Evolutionary conservation across 2,797 vertebrate species (phyloP).

Genomic region (Arnoldichthys spilopterus): DNA sequence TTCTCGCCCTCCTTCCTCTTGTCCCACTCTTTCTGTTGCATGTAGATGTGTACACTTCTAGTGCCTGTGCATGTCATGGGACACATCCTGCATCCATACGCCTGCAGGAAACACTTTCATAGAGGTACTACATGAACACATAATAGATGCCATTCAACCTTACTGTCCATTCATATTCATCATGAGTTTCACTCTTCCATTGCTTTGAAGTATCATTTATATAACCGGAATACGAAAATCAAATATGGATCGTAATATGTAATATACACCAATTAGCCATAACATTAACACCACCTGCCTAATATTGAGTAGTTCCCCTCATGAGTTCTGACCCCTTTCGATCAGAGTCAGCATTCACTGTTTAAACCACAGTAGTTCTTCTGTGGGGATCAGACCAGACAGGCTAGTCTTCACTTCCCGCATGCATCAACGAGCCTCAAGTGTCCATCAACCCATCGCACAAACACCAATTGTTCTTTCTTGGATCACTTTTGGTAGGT

Average conservation of each 20-base stretch:
- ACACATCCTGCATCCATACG: background rate
- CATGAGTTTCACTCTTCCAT: background rate
- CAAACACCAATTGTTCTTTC: too few relatives aligned
- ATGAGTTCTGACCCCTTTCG: too few relatives aligned
- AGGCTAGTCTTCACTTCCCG: too few relatives aligned
- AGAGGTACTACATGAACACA: constrained; percentile 9
- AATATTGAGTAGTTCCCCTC: too few relatives aligned
- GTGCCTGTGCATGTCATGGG: background rate
- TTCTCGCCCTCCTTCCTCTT: background rate
- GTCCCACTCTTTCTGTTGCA: background rate
- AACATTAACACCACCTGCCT: too few relatives aligned
- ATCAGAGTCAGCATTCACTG: too few relatives aligned
- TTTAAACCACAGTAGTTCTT: too few relatives aligned
- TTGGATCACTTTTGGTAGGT: too few relatives aligned
- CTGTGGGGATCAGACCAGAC: too few relatives aligned
- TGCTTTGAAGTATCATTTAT: background rate
- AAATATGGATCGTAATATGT: background rate
- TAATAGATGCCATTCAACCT: constrained; percentile 7
- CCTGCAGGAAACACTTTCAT: constrained; percentile 25
- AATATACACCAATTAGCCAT: too few relatives aligned
- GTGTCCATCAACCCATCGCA: too few relatives aligned
- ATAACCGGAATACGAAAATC: background rate
- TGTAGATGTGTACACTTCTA: background rate
- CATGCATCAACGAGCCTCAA: too few relatives aligned
- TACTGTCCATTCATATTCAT: background rate